Evolutionary conservation across 2,797 vertebrate genomes (phyloP), one percentile per base, ranked within the genome.

Genomic region (Danio choprae): DNA sequence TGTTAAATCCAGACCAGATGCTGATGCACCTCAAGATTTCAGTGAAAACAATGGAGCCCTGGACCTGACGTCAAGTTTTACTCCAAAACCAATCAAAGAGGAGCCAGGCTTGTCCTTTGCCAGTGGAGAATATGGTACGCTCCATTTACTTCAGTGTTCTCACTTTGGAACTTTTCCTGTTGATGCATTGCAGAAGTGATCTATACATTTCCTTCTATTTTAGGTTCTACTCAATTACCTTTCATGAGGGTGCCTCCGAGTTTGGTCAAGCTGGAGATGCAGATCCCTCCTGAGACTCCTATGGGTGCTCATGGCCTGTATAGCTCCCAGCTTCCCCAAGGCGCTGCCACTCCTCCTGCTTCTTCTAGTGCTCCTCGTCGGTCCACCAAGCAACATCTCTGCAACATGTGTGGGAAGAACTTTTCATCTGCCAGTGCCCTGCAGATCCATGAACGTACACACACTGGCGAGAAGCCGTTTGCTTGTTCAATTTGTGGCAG

Each of bases 391-490:
- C 97, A 97, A 73, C 98, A 99, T 18, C 88, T 95, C 82, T 99
- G 98, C 83, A 92, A 94, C 0, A 91, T 84, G 0, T 99, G 98
- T 20, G 94, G 95, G 58, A 99, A 99, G 92, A 98, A 97, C 92
- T 99, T 99, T 90, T 99, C 98, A 0, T 99, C 97, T 0, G 98
- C 98, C 74, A 99, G 97, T 0, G 98, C 98, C 22, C 91, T 99
- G 75, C 98, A 99, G 93, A 99, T 99, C 79, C 98, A 99, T 0
- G 97, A 99, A 85, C 95, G 98, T 44, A 99, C 98, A 0, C 98
- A 99, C 78, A 99, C 98, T 0, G 98, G 98, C 6, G 98, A 99
- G 92, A 99, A 99, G 88, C 98, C 98, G 0, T 99, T 98, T 11
- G 97, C 93, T n/a, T 99, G 98, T 85, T 96, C 94, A 83, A 94